Percentiles rank a stretch among this genome's conserved stretches.
Evolutionary conservation across 2,888 invertebrate genomes (phyloP).

Genomic region (Oscheius sp.): DNA sequence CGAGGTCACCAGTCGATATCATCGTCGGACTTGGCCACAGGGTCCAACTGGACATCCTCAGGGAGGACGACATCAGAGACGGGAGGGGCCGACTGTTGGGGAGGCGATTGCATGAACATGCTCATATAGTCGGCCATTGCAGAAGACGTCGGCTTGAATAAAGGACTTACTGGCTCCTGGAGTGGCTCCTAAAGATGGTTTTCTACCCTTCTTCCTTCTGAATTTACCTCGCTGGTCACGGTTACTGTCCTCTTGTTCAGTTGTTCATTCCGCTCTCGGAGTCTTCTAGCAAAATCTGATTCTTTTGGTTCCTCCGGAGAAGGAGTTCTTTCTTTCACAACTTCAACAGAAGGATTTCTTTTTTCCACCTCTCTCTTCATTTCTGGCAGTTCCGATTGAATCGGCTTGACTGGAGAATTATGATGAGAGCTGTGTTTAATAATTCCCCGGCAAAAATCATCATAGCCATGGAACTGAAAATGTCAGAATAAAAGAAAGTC

Average conservation of each 20-base stretch:
- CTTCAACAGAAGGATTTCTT: not conserved
- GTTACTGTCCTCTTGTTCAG: not conserved
- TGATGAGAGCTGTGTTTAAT: not conserved
- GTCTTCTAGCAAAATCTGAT: not conserved
- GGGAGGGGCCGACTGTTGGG: not conserved
- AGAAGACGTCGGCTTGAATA: conserved; percentile 5
- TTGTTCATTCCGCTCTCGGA: conserved; percentile 15
- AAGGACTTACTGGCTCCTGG: not conserved
- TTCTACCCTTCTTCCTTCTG: not conserved
- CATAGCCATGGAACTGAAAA: conserved; percentile 29
- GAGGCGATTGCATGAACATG: not conserved
- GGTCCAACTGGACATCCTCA: conserved; percentile 19
- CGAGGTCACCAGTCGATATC: conserved; percentile 37
- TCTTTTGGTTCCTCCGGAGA: conserved; percentile 2
- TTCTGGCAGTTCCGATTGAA: not conserved
- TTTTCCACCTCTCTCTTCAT: not conserved
- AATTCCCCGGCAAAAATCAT: conserved; percentile 29
- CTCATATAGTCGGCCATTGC: conserved; percentile 25
- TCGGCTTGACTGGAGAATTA: conserved; percentile 20
- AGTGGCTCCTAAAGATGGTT: too few species aligned
- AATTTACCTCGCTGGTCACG: not conserved
- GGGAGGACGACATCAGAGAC: conserved; percentile 1
- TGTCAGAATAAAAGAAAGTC: not conserved
- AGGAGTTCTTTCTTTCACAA: not conserved
- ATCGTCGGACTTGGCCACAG: conserved; percentile 9